These are phyloP conservation scores for Melierax canorus DNA, from an alignment of 2,113 vertebrate species.

Conservation along the genomic window DNA sequence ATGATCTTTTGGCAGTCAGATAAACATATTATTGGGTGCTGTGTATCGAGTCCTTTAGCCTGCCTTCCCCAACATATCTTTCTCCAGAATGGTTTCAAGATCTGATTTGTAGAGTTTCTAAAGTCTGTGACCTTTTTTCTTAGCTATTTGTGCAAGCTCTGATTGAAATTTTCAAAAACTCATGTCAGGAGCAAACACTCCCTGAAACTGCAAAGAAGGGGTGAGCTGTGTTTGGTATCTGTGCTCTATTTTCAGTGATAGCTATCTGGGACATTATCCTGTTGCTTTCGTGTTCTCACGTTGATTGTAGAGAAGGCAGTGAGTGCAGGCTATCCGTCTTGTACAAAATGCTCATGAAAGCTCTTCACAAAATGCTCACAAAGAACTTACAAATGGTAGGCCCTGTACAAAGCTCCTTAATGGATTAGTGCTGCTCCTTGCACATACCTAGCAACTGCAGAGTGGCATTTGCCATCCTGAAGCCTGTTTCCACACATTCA, in stretches of 20 bases:
- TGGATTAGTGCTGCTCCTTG: not conserved
- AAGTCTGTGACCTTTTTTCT: not conserved
- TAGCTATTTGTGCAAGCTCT: not conserved
- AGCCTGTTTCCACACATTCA: not conserved
- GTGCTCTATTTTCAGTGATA: not conserved
- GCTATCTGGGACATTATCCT: not conserved
- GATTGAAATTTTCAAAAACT: not conserved
- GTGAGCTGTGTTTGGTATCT: not conserved
- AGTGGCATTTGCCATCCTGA: not conserved
- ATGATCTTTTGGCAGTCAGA: not conserved
- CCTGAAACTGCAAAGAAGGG: not conserved
- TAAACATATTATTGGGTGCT: not conserved
- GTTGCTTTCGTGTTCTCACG: not conserved
- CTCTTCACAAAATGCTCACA: not conserved
- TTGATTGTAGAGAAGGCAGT: not conserved
- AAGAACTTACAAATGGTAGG: not conserved
- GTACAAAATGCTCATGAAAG: not conserved
- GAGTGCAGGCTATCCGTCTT: not conserved
- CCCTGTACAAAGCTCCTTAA: not conserved
- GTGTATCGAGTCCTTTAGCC: not conserved
- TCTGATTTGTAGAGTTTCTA: not conserved
- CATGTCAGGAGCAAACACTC: not conserved
- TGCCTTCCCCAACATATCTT: not conserved
- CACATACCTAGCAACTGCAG: not conserved
- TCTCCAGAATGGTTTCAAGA: not conserved